Evolutionary conservation across 2,113 vertebrate genomes (phyloP).

Genomic region (Eptesicus fuscus): DNA sequence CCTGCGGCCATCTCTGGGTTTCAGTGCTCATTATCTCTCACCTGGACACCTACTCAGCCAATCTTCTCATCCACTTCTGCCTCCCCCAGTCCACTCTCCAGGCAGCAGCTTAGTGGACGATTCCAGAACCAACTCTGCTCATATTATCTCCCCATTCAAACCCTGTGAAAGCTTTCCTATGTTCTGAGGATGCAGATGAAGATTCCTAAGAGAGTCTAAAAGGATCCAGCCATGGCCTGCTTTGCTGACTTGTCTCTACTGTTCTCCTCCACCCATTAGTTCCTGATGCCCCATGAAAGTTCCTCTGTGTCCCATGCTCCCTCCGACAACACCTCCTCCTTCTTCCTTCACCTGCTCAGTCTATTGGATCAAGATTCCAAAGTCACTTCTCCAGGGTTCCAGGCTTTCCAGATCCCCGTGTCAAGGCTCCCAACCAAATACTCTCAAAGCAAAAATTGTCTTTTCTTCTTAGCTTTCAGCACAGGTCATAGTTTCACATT

Average conservation of each 20-base stretch:
- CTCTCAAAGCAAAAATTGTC: not conserved
- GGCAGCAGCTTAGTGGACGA: not conserved
- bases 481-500: not conserved
- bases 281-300: not conserved
- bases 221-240: no score
- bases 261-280: not conserved
- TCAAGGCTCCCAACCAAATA: not conserved
- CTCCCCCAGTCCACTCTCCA: not conserved
- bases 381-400: not conserved
- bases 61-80: not conserved
- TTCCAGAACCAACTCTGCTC: not conserved
- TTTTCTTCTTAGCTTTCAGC: not conserved
- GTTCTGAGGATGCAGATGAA: not conserved
- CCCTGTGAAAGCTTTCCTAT: not conserved
- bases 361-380: not conserved
- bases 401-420: not conserved
- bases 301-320: not conserved
- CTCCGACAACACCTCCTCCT: not conserved
- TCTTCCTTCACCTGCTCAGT: not conserved
- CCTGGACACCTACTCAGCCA: not conserved
- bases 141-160: no score
- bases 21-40: not conserved
- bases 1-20: fast-evolving
- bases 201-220: not conserved
- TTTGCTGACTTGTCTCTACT: fast-evolving